These are phyloP conservation scores for Keiferia lycopersicella DNA, from an alignment of 2,888 invertebrate species.

Conservation along the genomic window DNA sequence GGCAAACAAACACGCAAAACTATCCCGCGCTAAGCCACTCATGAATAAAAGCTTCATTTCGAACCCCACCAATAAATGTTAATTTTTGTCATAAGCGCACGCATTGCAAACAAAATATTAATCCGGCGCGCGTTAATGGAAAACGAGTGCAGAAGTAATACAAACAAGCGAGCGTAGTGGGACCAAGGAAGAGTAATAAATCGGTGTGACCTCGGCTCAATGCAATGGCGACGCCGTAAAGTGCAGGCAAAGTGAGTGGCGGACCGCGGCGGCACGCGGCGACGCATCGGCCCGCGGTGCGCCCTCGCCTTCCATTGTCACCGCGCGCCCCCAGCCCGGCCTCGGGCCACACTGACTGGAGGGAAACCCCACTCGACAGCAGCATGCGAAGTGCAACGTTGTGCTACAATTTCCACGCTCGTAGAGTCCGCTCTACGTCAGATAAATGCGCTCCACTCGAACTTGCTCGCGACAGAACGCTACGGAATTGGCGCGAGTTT, in stretches of 20 bases:
- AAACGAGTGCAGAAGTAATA: slow-evolving; percentile 73
- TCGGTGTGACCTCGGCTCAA: slow-evolving; percentile 67
- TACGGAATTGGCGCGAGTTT: not conserved
- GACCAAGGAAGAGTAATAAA: slow-evolving; percentile 64
- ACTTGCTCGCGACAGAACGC: not conserved
- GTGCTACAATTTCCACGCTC: slow-evolving; percentile 46
- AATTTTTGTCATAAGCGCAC: slow-evolving; percentile 77
- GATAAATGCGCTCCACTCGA: slow-evolving; percentile 12
- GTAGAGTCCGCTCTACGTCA: slow-evolving; percentile 13
- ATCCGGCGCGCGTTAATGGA: slow-evolving; percentile 78
- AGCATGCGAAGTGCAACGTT: slow-evolving; percentile 23
- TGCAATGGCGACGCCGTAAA: slow-evolving; percentile 50
- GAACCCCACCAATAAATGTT: slow-evolving; percentile 79
- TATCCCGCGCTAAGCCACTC: slow-evolving; percentile 77
- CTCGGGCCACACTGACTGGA: slow-evolving; percentile 53
- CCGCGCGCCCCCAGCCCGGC: slow-evolving; percentile 55
- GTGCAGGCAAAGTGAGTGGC: slow-evolving; percentile 41
- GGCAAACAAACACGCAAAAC: slow-evolving; percentile 75
- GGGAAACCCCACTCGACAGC: slow-evolving; percentile 62
- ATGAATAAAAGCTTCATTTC: slow-evolving; percentile 78
- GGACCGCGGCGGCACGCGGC: slow-evolving; percentile 29
- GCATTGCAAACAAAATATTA: slow-evolving; percentile 79
- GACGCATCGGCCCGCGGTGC: slow-evolving; percentile 32
- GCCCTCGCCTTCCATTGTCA: slow-evolving; percentile 59
- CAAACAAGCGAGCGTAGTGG: slow-evolving; percentile 68